Evolutionary conservation across 2,113 vertebrate species (phyloP).

Genomic region (Eulemur macaco): DNA sequence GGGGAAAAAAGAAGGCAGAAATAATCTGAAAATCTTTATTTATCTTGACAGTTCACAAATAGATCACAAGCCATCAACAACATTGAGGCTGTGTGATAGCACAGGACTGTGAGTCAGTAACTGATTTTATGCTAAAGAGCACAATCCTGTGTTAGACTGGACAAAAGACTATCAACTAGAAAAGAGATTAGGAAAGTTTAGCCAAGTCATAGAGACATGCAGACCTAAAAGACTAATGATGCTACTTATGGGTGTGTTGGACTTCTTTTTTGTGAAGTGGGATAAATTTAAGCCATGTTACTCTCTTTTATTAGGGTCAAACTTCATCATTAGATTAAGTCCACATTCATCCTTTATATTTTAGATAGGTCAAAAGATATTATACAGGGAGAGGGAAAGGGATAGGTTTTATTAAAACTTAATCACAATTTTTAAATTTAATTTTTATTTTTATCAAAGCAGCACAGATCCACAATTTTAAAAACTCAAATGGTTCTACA

Average conservation of each 20-base stretch:
- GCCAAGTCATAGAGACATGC: background rate
- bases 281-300: background rate
- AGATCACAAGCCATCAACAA: conserved; percentile 40
- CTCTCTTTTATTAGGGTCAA: background rate
- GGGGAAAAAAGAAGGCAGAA: background rate
- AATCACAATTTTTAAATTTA: background rate
- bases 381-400: background rate
- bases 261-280: background rate
- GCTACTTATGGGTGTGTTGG: background rate
- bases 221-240: background rate
- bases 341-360: background rate
- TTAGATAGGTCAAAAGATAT: background rate
- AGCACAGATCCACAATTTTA: background rate
- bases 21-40: conserved; percentile 47
- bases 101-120: conserved; percentile 57
- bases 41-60: conserved; percentile 43
- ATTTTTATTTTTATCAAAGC: background rate
- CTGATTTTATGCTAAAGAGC: conserved; percentile 64
- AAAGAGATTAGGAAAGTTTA: background rate
- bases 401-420: background rate
- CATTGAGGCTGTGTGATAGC: conserved; percentile 10
- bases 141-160: conserved; percentile 11
- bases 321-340: background rate
- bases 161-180: conserved; percentile 39
- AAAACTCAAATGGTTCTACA: background rate